These are phyloP conservation scores for Ormyrus pomaceus DNA, from an alignment of 2,888 invertebrate genomes.

Conservation along the genomic window DNA sequence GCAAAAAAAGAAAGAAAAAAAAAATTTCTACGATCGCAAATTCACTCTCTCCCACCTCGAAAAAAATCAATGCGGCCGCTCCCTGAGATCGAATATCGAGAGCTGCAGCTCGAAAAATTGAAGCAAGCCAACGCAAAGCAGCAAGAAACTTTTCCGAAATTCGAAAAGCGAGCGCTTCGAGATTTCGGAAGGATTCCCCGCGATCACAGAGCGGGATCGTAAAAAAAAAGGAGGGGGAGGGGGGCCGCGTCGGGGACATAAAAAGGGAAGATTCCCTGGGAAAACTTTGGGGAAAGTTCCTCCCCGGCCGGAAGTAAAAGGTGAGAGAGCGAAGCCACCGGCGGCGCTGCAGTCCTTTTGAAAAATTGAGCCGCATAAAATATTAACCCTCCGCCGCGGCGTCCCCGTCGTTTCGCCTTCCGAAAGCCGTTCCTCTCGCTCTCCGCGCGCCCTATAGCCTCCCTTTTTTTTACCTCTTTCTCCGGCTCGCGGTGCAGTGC, in stretches of 20 bases:
- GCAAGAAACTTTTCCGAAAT: constrained; percentile 40
- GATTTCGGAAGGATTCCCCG: constrained; percentile 25
- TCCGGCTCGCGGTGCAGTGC: background rate
- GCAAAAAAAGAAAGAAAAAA: no score
- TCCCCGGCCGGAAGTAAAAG: constrained; percentile 21
- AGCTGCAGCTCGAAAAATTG: no score
- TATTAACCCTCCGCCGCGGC: constrained; percentile 60
- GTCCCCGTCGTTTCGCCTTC: constrained; percentile 34
- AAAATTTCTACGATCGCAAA: no score
- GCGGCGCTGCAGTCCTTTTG: constrained; percentile 49
- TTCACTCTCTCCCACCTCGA: no score
- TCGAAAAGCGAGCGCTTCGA: constrained; percentile 33
- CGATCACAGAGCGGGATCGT: constrained; percentile 28
- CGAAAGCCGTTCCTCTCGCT: constrained; percentile 12
- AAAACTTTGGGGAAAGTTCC: constrained; percentile 24
- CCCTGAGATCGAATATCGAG: no score
- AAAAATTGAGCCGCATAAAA: constrained; percentile 62
- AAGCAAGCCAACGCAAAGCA: background rate
- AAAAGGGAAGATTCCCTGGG: constrained; percentile 22
- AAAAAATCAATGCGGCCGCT: no score
- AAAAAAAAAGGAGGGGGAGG: constrained; percentile 13
- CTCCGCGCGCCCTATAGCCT: background rate
- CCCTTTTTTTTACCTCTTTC: background rate
- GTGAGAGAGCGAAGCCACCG: constrained; percentile 27
- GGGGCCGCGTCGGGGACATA: constrained; percentile 8